Conservation (phyloP, 2,888 invertebrate genomes). For the Sympetrum striolatum region DNA sequence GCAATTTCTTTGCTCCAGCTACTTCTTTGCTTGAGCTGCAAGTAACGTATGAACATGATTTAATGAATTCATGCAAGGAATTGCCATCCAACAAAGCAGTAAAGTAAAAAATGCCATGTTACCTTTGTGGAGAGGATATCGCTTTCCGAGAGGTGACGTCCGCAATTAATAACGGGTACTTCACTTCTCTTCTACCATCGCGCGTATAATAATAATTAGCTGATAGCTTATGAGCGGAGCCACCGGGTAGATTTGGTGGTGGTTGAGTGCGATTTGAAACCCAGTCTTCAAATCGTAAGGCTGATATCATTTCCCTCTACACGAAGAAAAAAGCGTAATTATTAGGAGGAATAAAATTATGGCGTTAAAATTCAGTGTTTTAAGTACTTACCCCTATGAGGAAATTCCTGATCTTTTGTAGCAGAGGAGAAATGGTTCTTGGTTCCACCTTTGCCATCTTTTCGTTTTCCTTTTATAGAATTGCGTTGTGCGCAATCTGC, state of each 20-base stretch:
- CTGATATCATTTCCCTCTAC: conserved; percentile 68
- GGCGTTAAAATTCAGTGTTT: conserved; percentile 44
- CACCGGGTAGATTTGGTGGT: conserved; percentile 80
- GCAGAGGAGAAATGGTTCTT: conserved; percentile 70
- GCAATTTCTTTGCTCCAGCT: conserved; percentile 58
- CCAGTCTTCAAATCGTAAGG: conserved; percentile 72
- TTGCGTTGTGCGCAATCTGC: too few species aligned
- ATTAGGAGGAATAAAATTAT: neutral
- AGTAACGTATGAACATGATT: conserved; percentile 46
- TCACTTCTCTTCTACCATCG: conserved; percentile 82
- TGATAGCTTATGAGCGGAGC: conserved; percentile 78
- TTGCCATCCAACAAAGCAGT: neutral
- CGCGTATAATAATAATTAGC: conserved; percentile 84
- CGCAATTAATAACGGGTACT: conserved; percentile 69
- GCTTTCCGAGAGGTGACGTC: conserved; percentile 54
- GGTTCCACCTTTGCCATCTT: conserved; percentile 60
- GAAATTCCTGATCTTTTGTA: conserved; percentile 70
- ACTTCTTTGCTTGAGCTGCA: conserved; percentile 53
- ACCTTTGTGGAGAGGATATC: conserved; percentile 62
- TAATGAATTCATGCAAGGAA: neutral
- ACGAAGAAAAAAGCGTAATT: conserved; percentile 51
- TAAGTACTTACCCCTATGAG: conserved; percentile 67
- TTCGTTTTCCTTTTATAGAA: neutral
- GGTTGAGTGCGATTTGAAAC: conserved; percentile 80
- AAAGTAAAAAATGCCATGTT: neutral